Base-by-base conservation (phyloP, 2,113 vertebrate species). In the Phaetusa simplex region DNA sequence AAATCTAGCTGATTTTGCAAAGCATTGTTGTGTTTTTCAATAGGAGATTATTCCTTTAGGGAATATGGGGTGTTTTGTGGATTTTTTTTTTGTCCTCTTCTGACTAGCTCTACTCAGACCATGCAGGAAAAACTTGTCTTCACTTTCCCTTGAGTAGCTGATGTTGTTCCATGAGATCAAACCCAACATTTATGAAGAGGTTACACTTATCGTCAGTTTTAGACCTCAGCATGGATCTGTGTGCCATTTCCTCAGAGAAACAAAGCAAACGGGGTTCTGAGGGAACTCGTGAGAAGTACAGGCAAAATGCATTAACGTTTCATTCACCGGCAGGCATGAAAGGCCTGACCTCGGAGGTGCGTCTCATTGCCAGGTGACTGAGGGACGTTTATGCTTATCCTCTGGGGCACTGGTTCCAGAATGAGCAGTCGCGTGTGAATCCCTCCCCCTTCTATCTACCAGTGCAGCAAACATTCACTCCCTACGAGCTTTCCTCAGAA, bases 291-390 rank as follows among this genome's bases (percentile, higher is more conserved):
- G 43, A 74, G 76, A 77, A 70, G 13, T 9, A 17, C 0, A 13
- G 14, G 47, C 38, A 43, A 70, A 61, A 89, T 32, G 8, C 15
- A 58, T 36, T 42, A 58, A 36, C 12, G 14, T 7, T 30, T 53
- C 23, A 42, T 66, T 36, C n/a, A 64, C 26, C 0, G 1, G 5
- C 26, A 36, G 11, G 12, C 14, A 11, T 11, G 30, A 38, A 47
- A 56, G 45, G 14, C 14, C 50, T 79, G 86, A 45, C 21, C 42
- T 67, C 0, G 1, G 34, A 77, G 50, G 6, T 43, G 3, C 15
- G 26, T 8, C 49, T 83, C 40, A 40, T 61, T 70, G 22, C 43
- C 26, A 4, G 0, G 18, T 3, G 14, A 3, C 26, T 0, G 0
- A 81, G 38, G 18, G 36, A 30, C 3, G 18, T 32, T 55, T 9